These are phyloP conservation scores for Meriones psammophilus DNA, from an alignment of 2,797 vertebrate genomes.

Conservation along the genomic window DNA sequence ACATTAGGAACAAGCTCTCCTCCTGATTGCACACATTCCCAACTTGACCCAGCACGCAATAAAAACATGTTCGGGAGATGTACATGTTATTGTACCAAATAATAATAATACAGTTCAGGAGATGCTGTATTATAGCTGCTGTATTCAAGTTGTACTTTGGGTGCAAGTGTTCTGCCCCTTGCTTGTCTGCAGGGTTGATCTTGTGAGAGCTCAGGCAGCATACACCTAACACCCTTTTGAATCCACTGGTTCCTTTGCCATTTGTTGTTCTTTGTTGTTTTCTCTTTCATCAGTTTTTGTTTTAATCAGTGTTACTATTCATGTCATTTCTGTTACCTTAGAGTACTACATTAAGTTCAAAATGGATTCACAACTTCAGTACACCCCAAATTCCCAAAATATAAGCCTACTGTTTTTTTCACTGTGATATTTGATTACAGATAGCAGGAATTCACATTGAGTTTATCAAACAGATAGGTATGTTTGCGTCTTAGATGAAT, in stretches of 20 bases:
- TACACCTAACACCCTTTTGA: background rate
- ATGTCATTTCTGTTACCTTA: background rate
- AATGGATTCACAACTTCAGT: background rate
- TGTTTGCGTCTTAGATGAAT: background rate
- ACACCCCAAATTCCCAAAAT: background rate
- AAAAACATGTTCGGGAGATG: background rate
- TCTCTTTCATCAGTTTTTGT: background rate
- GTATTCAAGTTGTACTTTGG: too few relatives aligned
- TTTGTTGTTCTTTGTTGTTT: background rate
- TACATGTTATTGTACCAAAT: too few relatives aligned
- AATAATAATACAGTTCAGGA: background rate
- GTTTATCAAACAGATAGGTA: background rate
- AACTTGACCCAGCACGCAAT: background rate
- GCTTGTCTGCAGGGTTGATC: background rate
- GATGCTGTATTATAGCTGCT: background rate
- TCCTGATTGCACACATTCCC: background rate
- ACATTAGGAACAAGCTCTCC: background rate
- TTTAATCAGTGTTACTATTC: background rate
- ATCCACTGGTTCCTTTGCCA: background rate
- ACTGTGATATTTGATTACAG: background rate
- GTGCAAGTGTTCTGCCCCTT: background rate
- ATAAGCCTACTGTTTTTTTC: background rate
- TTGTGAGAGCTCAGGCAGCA: too few relatives aligned
- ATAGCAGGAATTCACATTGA: background rate
- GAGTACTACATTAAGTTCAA: background rate